A percentile compares a stretch with the other conserved stretches of the same genome.
phyloP scores from a whole-genome alignment of 2,113 vertebrate genomes.

The Apteryx owenii region DNA sequence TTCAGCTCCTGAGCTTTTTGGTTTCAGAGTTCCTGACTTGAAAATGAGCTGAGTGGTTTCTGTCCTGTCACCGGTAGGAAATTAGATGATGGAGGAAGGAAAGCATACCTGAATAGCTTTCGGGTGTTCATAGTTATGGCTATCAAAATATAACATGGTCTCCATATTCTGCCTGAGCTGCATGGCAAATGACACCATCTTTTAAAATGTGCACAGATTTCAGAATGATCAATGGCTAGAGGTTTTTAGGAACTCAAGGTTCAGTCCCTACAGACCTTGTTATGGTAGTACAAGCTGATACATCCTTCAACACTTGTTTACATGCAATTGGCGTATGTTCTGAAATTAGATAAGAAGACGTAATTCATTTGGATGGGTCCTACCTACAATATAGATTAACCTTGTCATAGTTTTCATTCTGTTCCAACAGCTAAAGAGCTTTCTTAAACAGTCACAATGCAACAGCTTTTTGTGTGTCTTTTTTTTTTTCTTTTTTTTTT shows the following conservation, averaged over 20 bases:
- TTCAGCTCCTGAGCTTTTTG: background rate
- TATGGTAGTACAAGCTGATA: background rate
- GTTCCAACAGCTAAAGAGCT: background rate
- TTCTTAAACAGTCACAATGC: background rate
- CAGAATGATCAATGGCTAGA: background rate
- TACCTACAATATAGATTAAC: background rate
- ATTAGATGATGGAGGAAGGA: background rate
- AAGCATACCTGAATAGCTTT: background rate
- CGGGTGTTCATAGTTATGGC: background rate
- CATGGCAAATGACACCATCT: background rate
- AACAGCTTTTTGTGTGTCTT: background rate
- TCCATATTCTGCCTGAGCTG: background rate
- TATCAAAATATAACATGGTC: background rate
- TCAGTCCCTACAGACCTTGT: background rate
- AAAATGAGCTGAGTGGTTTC: background rate
- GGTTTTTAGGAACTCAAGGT: background rate
- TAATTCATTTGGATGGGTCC: background rate
- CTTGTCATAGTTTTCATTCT: background rate
- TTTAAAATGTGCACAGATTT: background rate
- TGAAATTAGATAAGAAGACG: background rate
- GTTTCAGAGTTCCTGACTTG: background rate
- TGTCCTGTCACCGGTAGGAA: background rate
- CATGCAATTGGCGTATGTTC: background rate
- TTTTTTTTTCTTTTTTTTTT: background rate
- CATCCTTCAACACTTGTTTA: rapidly evolving